A percentile compares a stretch with the other conserved stretches of the same genome.
Conservation (phyloP, 2,113 vertebrate genomes). For the Prionailurus bengalensis region DNA sequence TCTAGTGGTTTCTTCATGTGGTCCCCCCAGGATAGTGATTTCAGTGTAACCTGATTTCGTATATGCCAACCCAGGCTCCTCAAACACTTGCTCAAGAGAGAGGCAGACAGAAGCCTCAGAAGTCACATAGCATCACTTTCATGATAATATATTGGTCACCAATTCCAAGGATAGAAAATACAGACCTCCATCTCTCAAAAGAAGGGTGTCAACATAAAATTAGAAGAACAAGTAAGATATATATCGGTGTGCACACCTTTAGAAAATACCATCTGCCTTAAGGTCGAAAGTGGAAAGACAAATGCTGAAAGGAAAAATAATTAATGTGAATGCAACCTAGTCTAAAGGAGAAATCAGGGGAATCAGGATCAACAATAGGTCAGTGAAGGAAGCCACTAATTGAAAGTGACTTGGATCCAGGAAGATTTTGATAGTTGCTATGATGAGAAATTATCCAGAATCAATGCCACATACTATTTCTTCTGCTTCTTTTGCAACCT, state of each 20-base stretch:
- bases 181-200: neutral
- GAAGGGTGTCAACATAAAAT: neutral
- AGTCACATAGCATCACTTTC: neutral
- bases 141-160: neutral
- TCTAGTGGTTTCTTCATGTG: neutral
- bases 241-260: neutral
- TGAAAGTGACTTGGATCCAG: neutral
- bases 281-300: neutral
- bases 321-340: neutral
- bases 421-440: neutral
- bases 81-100: neutral
- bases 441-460: neutral
- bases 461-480: rapidly evolving
- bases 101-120: neutral
- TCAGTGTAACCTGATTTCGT: neutral
- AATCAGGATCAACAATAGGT: neutral
- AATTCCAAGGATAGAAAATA: neutral
- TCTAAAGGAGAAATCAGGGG: neutral
- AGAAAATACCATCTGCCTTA: neutral
- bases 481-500: neutral
- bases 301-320: neutral
- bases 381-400: neutral
- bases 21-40: neutral
- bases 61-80: neutral
- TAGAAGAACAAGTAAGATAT: neutral